Evolutionary conservation across 2,797 vertebrate genomes (phyloP).

Genomic region (Sebastes hubbsi): DNA sequence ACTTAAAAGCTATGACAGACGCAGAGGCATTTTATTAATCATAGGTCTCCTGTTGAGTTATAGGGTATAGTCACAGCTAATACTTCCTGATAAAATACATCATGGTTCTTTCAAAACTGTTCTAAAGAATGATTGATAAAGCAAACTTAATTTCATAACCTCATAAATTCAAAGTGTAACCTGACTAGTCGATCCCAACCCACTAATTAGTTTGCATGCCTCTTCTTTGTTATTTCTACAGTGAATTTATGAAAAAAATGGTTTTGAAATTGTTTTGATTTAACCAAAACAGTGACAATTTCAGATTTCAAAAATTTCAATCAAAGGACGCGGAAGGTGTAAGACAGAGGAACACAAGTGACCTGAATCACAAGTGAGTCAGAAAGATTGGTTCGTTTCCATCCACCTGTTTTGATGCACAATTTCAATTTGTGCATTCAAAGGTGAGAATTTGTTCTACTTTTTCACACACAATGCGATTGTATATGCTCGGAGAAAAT

Average conservation of each 20-base stretch:
- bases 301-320: background rate
- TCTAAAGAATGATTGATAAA: background rate
- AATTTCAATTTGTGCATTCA: background rate
- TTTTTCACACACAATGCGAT: background rate
- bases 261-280: background rate
- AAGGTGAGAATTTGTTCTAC: background rate
- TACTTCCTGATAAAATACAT: background rate
- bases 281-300: background rate
- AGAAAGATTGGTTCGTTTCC: background rate
- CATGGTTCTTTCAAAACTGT: background rate
- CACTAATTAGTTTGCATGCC: background rate
- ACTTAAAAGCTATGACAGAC: background rate
- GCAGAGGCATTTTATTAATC: constrained; percentile 3
- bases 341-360: background rate
- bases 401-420: background rate
- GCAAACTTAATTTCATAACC: background rate
- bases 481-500: background rate
- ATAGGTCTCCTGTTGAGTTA: background rate
- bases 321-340: background rate
- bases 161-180: background rate
- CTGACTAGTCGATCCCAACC: background rate
- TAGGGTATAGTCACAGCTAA: background rate
- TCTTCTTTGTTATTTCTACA: background rate
- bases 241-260: background rate
- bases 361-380: constrained; percentile 24